Base-by-base conservation (phyloP, 2,113 vertebrate species). In the Neolamprologus kungweensis region DNA sequence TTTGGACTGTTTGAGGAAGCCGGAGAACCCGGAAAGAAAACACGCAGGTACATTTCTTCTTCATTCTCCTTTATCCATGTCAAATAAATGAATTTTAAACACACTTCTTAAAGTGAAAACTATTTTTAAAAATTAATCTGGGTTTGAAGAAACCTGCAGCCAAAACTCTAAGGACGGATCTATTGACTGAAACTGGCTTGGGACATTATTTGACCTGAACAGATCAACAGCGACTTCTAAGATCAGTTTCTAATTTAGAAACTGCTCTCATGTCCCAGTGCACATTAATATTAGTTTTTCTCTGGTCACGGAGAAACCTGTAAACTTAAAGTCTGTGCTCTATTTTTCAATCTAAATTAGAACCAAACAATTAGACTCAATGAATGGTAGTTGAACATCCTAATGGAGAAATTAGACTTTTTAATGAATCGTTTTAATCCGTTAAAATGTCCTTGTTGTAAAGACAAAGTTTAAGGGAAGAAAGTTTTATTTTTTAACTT, bases 231-330 rank as follows among this genome's bases (percentile, higher is more conserved):
- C 1, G 31, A 83, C 28, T 45, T 75, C 14, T 75, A 28, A 28
- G 9, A 47, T 11, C 40, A 47, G 21, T 19, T 75, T 7, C 21
- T 47, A 53, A 84, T 86, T 84, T 71, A 82, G 53, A 89, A 91
- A 75, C 26, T 14, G n/a, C 28, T 87, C 84, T 91, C 71, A 81
- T 31, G 16, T 84, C 80, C 9, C 45, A 57, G 81, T 63, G 80
- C 53, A n/a, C 86, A 85, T 91, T 82, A 68, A 83, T 91, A 86
- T 91, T 45, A 65, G 28, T 87, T n/a, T 65, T 3, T 2, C 7
- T 82, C 65, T 31, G 33, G 26, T 79, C 83, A 45, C 10, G 3
- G 28, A 80, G 79, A 68, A 73, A 68, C 42, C 50, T 19, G 47
- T 28, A 54, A 60, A 21, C 45, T 26, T 23, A 11, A 83, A 68